Base-by-base conservation (phyloP, 2,113 vertebrate genomes). In the Upupa epops region DNA sequence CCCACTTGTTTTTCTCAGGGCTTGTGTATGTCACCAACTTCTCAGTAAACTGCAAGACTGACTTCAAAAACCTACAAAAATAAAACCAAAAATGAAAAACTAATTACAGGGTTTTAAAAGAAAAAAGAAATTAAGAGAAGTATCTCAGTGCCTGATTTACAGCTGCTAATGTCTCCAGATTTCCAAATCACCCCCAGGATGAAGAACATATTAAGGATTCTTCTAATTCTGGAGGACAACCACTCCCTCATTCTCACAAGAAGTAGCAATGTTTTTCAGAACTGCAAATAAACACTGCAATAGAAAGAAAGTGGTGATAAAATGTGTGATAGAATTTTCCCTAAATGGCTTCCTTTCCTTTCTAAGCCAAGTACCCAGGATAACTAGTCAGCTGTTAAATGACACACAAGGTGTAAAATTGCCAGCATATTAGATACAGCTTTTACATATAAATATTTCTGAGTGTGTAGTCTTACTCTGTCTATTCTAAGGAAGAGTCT, bases 1-100 rank as follows among this genome's bases (percentile, higher is more conserved):
- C 88, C 98, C 98, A 98, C 46, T 96, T 98, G 93, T 98, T 98
- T 69, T 94, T 97, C n/a, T 96, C 92, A 0, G 26, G 81, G 54
- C 95, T 97, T 45, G 97, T 98, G 60, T 94, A 97, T 2, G 89
- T 94, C 37, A 75, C 96, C 72, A 98, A 87, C 49, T 98, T 98
- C 95, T 98, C 98, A 8, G 94, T 60, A 70, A 97, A 98, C 48
- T 97, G 97, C 82, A 98, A 87, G 55, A 98, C 0, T 4, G 92
- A 92, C 73, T 97, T 98, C 34, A 97, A 72, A 94, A 98, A 98
- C 90, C 98, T 98, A 82, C 1, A 3, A 77, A 86, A 89, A 63
- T 52, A 54, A 71, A 51, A 71, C 32, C 37, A 54, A 36, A 64
- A 32, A 75, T 76, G n/a, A 20, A 85, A 45, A 65, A 49, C 5